Evolutionary conservation across 2,888 invertebrate species (phyloP), one percentile per base, ranked within the genome.

Genomic region (Megaustenia siamemsis): DNA sequence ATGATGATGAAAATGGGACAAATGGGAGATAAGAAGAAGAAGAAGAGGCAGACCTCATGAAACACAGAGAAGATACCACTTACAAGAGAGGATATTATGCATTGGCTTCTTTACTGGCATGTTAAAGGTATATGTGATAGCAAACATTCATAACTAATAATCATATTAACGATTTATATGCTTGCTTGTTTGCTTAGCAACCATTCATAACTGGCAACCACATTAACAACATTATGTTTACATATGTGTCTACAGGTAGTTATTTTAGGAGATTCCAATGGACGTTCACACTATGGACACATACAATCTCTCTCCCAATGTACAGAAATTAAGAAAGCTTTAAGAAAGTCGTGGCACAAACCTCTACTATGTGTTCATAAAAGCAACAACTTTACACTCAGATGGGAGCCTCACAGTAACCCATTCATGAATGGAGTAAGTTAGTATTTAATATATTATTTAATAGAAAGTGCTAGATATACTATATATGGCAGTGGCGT

Each of bases 351-450:
- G 28, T 80, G 80, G 80, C 80, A 80, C 49, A 80, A 68, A 68
- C 80, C 68, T 15, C 45, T 80, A 10, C 49, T 68, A 35, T 66
- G 80, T 68, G 53, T 10, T 10, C 66, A 68, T 32, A 6, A 66
- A 38, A 38, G 18, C 4, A 66, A 68, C 80, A 80, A 80, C n/a
- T 80, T 80, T 63, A 45, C 60, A 4, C 35, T 80, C 1, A 15
- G 35, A 15, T 80, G 80, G 80, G 35, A 35, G 2, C 80, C 80
- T 3, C 80, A 80, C 24, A 45, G 69, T 35, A 43, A 80, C n/a
- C 80, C 66, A 21, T 80, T 80, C 49, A 45, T 69, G 80, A 63
- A 45, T 80, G 80, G 80, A 12, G 80, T 80, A 68, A 69, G 68
- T 38, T 38, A 68, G 4, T 68, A 1, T 68, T 12, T 68, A 40